Evolutionary conservation across 1,140 invertebrate genomes (phyloP).

Genomic region (Papilio helenus): DNA sequence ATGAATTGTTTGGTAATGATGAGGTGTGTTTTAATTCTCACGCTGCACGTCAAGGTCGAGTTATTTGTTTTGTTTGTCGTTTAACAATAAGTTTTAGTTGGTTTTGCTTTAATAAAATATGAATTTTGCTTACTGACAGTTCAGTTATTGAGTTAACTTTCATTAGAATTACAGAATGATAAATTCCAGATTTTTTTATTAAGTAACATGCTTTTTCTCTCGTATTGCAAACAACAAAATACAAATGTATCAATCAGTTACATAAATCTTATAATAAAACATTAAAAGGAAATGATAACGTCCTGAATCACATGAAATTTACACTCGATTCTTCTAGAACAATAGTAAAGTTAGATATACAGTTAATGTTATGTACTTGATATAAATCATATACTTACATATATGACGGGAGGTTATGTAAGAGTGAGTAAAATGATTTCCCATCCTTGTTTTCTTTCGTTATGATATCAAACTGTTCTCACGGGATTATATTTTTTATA

Average conservation of each 20-base stretch:
- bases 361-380: background rate
- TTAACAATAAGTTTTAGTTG: background rate
- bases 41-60: conserved; percentile 10
- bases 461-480: background rate
- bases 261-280: background rate
- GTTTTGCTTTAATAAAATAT: background rate
- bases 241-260: background rate
- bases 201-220: background rate
- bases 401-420: background rate
- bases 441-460: conserved; percentile 2
- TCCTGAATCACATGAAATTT: background rate
- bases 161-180: background rate
- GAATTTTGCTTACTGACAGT: background rate
- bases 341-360: background rate
- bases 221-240: background rate
- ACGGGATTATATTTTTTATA: background rate
- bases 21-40: conserved; percentile 14
- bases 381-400: background rate
- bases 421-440: conserved; percentile 12
- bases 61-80: conserved; percentile 9
- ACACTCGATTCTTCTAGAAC: background rate
- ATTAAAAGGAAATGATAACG: background rate
- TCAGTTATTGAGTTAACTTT: background rate
- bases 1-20: conserved; percentile 21
- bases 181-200: background rate